Evolutionary conservation across 2,113 vertebrate species (phyloP).

Genomic region (Trematocara marginatum): DNA sequence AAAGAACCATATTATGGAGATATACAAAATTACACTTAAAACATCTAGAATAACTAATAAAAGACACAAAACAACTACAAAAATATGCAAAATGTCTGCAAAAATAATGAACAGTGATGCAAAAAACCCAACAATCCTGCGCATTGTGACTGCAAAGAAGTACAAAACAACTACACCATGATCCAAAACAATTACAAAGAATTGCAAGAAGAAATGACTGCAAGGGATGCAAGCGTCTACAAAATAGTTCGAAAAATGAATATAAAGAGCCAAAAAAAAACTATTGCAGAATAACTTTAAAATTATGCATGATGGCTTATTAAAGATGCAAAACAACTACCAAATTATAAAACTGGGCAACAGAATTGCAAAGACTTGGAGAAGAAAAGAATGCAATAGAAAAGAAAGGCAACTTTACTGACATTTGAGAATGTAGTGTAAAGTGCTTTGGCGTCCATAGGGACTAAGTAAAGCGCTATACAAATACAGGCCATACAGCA

Average conservation of each 20-base stretch:
- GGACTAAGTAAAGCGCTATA: neutral
- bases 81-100: neutral
- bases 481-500: neutral
- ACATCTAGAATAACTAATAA: neutral
- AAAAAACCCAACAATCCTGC: neutral
- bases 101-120: neutral
- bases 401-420: neutral
- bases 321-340: neutral
- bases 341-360: neutral
- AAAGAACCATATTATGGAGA: neutral
- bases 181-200: neutral
- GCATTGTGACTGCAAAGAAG: neutral
- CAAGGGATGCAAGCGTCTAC: neutral
- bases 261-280: neutral
- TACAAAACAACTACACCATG: neutral
- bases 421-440: neutral
- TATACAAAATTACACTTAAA: neutral
- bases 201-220: neutral
- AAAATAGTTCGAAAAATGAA: neutral
- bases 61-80: neutral
- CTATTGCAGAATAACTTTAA: neutral
- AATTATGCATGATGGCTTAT: neutral
- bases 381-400: neutral
- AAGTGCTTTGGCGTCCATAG: neutral
- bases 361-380: neutral